A percentile compares a stretch with the other conserved stretches of the same genome.
Conservation (phyloP, 2,113 vertebrate species). For the Parus major region DNA sequence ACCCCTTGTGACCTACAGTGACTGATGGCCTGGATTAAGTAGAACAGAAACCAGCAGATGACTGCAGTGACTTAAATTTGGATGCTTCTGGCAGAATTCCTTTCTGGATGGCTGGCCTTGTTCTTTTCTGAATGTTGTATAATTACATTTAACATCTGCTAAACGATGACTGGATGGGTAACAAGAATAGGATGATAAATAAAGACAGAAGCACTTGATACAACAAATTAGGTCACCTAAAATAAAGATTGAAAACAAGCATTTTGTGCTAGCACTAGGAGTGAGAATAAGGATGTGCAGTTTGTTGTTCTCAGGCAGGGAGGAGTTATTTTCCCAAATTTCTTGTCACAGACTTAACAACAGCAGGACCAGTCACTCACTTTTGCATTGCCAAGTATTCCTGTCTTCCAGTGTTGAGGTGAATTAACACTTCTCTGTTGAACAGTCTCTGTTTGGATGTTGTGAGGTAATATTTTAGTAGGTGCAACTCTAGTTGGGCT, state of each 20-base stretch:
- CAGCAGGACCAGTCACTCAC: background rate
- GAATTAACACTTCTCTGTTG: background rate
- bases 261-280: background rate
- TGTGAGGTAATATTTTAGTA: background rate
- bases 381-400: background rate
- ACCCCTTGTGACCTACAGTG: constrained; percentile 10
- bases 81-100: constrained; percentile 1
- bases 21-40: constrained; percentile 32
- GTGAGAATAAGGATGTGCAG: background rate
- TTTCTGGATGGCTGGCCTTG: background rate
- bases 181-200: background rate
- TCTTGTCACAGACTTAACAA: background rate
- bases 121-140: background rate
- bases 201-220: background rate
- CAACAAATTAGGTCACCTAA: background rate
- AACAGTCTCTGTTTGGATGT: background rate
- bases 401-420: accelerated
- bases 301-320: background rate
- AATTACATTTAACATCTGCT: constrained; percentile 5
- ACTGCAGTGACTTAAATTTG: constrained; percentile 1
- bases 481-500: background rate
- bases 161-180: background rate
- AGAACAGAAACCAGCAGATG: constrained; percentile 31
- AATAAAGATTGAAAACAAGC: background rate
- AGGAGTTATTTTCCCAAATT: background rate